Conservation (phyloP, 2,888 invertebrate species). For the Tachina lurida region DNA sequence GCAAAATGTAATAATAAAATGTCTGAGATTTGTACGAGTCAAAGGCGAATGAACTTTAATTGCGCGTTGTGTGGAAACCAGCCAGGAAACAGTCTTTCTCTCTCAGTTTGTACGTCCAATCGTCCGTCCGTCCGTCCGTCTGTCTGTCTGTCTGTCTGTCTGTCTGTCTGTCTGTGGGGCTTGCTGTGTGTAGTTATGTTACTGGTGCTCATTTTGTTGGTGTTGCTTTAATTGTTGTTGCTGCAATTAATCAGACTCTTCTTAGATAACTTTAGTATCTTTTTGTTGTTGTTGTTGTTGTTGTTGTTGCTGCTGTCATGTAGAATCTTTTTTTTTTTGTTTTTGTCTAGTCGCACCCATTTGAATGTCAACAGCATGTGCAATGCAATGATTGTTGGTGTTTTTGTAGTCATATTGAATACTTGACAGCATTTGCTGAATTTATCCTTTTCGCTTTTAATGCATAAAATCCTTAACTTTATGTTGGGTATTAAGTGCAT, state of each 20-base stretch:
- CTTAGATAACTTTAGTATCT: constrained; percentile 4
- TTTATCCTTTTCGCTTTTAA: constrained; percentile 81
- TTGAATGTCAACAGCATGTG: constrained; percentile 72
- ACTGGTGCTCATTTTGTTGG: constrained; percentile 1
- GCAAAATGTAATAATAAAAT: constrained; percentile 17
- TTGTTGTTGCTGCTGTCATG: constrained; percentile 1
- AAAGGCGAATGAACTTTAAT: constrained; percentile 67
- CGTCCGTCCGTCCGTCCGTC: constrained; percentile 9
- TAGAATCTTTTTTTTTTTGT: constrained; percentile 11
- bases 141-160: not conserved
- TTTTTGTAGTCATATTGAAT: constrained; percentile 45
- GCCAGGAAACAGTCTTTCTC: constrained; percentile 31
- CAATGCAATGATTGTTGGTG: constrained; percentile 34
- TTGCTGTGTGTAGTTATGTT: not conserved
- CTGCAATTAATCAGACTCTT: constrained; percentile 54
- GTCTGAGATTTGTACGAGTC: constrained; percentile 66
- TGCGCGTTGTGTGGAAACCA: constrained; percentile 10
- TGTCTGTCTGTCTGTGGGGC: not conserved
- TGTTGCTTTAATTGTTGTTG: constrained; percentile 36
- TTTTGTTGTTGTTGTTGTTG: not conserved
- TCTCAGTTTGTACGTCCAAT: not conserved
- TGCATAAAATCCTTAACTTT: constrained; percentile 77
- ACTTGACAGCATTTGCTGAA: constrained; percentile 67
- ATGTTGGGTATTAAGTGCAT: constrained; percentile 73
- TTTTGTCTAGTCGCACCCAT: constrained; percentile 74